Percentiles rank a stretch among this genome's conserved stretches.
Evolutionary conservation across 1,140 invertebrate genomes (phyloP).

Genomic region (Paracyclopina nana): DNA sequence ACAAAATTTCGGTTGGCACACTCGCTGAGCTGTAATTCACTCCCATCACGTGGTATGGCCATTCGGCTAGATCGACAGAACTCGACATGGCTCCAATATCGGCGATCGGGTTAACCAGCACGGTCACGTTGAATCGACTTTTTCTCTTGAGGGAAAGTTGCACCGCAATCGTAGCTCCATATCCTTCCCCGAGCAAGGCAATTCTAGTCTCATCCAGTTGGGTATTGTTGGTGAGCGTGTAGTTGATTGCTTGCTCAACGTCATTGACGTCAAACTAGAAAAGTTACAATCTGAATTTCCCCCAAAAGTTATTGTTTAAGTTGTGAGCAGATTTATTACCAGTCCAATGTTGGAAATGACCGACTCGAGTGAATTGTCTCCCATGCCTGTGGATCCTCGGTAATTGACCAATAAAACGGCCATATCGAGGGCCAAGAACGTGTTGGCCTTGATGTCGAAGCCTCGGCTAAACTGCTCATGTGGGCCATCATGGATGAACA

Average conservation of each 20-base stretch:
- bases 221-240: neutral
- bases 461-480: neutral
- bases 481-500: neutral
- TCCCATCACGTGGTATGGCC: constrained; percentile 1
- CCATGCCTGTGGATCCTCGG: constrained; percentile 4
- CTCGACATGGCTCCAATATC: neutral
- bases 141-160: neutral
- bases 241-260: neutral
- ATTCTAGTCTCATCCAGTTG: constrained; percentile 1
- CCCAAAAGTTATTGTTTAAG: neutral
- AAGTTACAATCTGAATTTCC: neutral
- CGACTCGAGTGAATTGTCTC: neutral
- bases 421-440: neutral
- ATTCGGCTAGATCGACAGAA: neutral
- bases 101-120: neutral
- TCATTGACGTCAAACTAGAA: constrained; percentile 1
- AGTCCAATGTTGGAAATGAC: neutral
- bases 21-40: neutral
- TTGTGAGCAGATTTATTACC: neutral
- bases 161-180: neutral
- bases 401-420: constrained; percentile 9
- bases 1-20: neutral
- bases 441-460: neutral
- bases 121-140: neutral
- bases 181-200: neutral